Evolutionary conservation across 2,888 invertebrate genomes (phyloP), one percentile per base, ranked within the genome.

Genomic region (Colletes collaris): DNA sequence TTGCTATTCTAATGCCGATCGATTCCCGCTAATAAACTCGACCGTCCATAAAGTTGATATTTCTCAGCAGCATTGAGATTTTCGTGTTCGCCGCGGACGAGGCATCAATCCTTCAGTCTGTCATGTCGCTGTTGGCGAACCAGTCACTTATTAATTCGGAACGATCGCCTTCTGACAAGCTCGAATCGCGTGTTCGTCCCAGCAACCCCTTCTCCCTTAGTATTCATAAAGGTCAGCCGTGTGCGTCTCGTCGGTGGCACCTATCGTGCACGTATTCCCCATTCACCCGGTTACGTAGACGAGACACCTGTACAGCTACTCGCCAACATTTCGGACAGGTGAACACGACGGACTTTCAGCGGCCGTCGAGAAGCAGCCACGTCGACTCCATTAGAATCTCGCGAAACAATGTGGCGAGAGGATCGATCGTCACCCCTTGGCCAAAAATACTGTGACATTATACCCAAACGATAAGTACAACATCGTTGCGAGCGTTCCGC

Each of bases 141-240:
- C 58, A 11, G 67, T 84, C 73, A 81, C 68, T 87, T 85, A 87
- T 87, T 87, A 85, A 85, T 85, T 85, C 78, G 74, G 58, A 62
- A 69, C 66, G 77, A 81, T 53, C 72, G 62, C 19, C 67, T 83
- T 74, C 76, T 75, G 82, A 73, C 76, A 69, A 62, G 59, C 60
- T 16, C 58, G 72, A 83, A 89, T 90, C 87, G 89, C 90, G 89
- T 89, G 89, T 85, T 69, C 81, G 80, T 78, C 83, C 79, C 79
- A 69, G 70, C 70, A 67, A 66, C 50, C 64, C 79, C 69, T 59
- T 62, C 76, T 76, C 77, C 83, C 86, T 87, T 84, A 81, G 88
- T 89, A 90, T 91, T 90, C 91, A 89, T 90, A 92, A 91, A 92
- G 91, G 91, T 91, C 90, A 90, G 85, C 70, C 55, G 67, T 79